Percentiles rank a stretch among this genome's conserved stretches.
Conservation (phyloP, 2,888 invertebrate species). For the Labia minor region DNA sequence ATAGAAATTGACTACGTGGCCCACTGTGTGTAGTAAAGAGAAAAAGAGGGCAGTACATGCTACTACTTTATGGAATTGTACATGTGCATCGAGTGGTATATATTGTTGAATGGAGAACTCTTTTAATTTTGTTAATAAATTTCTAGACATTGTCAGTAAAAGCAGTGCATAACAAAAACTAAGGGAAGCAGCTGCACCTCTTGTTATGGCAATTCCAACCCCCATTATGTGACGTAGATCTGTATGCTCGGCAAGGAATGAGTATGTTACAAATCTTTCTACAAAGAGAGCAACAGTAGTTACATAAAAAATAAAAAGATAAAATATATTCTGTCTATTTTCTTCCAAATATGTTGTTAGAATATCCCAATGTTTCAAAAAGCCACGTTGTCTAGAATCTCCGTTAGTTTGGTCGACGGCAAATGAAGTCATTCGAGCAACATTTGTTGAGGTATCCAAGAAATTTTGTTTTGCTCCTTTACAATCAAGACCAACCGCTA, state of each 20-base stretch:
- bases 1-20: constrained; percentile 94
- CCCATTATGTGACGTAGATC: constrained; percentile 95
- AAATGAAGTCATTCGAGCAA: constrained; percentile 47
- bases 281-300: constrained; percentile 86
- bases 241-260: constrained; percentile 91
- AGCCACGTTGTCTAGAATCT: constrained; percentile 55
- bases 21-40: constrained; percentile 81
- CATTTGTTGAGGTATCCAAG: constrained; percentile 85
- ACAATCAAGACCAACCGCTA: constrained; percentile 86
- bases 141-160: constrained; percentile 83
- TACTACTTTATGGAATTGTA: constrained; percentile 94
- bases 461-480: constrained; percentile 94
- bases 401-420: background rate
- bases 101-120: constrained; percentile 84
- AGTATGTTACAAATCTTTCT: constrained; percentile 80
- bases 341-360: constrained; percentile 87
- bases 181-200: constrained; percentile 86
- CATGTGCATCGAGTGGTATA: constrained; percentile 74
- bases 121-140: constrained; percentile 83
- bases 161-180: constrained; percentile 90
- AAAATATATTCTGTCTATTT: constrained; percentile 91
- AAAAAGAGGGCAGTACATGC: constrained; percentile 91
- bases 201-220: constrained; percentile 87
- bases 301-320: constrained; percentile 89
- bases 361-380: constrained; percentile 71